Conservation (phyloP, 2,113 vertebrate species). For the Solea senegalensis region DNA sequence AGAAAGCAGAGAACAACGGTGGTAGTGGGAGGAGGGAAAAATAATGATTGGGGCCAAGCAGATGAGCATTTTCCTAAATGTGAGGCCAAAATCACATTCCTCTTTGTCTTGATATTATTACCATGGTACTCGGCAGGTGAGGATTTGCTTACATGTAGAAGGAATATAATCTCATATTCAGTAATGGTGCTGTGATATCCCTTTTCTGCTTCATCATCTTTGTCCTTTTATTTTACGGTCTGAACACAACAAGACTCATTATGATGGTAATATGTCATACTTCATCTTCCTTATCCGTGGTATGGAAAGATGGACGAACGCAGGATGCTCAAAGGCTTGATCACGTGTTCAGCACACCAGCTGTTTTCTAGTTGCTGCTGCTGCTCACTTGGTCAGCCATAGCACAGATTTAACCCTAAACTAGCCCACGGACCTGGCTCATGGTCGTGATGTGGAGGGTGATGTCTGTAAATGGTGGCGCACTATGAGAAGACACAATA, state of each 20-base stretch:
- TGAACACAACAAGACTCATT: no score
- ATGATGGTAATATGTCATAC: background rate
- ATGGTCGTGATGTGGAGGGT: slow-evolving; percentile 24
- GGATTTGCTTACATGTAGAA: slow-evolving; percentile 31
- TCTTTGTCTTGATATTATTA: slow-evolving; percentile 12
- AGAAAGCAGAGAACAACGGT: background rate
- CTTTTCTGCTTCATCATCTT: background rate
- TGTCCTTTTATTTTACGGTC: no score
- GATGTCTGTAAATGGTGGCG: slow-evolving; percentile 36
- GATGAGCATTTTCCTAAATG: slow-evolving; percentile 25
- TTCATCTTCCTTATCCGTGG: background rate
- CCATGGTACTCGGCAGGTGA: background rate
- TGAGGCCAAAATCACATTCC: slow-evolving; percentile 22
- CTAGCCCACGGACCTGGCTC: slow-evolving; percentile 34
- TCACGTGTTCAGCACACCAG: slow-evolving; percentile 18
- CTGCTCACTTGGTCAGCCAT: slow-evolving; percentile 10
- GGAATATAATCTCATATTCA: slow-evolving; percentile 4
- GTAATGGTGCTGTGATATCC: background rate
- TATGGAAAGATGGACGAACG: background rate
- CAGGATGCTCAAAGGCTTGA: background rate
- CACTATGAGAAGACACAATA: slow-evolving; percentile 20
- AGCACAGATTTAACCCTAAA: slow-evolving; percentile 41
- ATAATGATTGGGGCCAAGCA: background rate
- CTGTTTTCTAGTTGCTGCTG: slow-evolving; percentile 44
- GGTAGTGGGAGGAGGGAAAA: background rate